A percentile compares a stretch with the other conserved stretches of the same genome.
Evolutionary conservation across 2,797 vertebrate genomes (phyloP).

Genomic region (Oreonectes daqikongensis): DNA sequence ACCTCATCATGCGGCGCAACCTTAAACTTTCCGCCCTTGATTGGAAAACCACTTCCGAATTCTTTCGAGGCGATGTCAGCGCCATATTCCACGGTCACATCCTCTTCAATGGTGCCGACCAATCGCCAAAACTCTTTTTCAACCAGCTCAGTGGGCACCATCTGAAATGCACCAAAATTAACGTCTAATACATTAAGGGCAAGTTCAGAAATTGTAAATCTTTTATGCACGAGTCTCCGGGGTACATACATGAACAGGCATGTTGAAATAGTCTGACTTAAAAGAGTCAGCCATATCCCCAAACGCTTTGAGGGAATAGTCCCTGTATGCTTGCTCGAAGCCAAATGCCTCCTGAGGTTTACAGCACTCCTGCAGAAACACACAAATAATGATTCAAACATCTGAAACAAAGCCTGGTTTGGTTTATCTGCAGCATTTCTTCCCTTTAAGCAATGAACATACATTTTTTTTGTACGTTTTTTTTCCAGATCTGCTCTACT

Average conservation of each 20-base stretch:
- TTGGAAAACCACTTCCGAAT: constrained; percentile 96
- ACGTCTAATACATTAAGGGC: background rate
- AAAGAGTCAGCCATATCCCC: constrained; percentile 98
- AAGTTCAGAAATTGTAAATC: background rate
- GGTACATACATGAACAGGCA: constrained; percentile 94
- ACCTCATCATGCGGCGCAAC: constrained; percentile 92
- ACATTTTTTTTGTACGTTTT: too few species aligned
- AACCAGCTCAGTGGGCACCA: constrained; percentile 97
- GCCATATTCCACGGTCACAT: constrained; percentile 96
- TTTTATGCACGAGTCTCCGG: background rate
- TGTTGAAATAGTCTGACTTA: constrained; percentile 99
- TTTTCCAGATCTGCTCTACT: constrained; percentile 44
- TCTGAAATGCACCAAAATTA: constrained; percentile 70
- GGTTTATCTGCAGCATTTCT: background rate
- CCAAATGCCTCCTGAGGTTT: constrained; percentile 97
- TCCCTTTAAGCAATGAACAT: background rate
- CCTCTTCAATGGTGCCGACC: constrained; percentile 94
- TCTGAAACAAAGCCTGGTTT: background rate
- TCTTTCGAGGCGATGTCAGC: constrained; percentile 97
- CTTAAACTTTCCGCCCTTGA: constrained; percentile 87
- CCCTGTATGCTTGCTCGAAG: constrained; percentile 93
- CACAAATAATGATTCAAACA: constrained; percentile 3
- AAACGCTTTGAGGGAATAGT: constrained; percentile 92
- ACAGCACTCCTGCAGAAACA: constrained; percentile 83
- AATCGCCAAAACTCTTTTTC: constrained; percentile 98